phyloP scores from a whole-genome alignment of 1,140 invertebrate genomes.

The Papilio xuthus region DNA sequence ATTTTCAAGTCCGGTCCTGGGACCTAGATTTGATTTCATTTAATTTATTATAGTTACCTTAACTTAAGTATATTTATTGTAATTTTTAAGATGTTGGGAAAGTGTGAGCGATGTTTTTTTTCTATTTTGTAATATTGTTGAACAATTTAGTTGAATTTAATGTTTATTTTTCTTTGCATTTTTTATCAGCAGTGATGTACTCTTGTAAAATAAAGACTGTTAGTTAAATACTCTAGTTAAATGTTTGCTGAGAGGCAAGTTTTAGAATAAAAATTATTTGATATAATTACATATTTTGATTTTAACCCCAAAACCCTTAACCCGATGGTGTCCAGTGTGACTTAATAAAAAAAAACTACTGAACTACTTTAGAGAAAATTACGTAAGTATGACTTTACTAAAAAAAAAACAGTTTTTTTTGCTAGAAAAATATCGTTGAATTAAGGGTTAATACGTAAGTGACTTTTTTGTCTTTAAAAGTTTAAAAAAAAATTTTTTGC shows the following conservation, averaged over 20 bases:
- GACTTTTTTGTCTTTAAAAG: not conserved
- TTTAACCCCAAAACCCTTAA: conserved; percentile 37
- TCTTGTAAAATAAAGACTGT: conserved; percentile 80
- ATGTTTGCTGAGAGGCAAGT: conserved; percentile 65
- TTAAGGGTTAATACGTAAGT: too few species aligned
- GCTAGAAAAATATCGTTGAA: too few species aligned
- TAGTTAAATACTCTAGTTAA: conserved; percentile 77
- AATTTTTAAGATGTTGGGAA: conserved; percentile 58
- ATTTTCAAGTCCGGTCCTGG: conserved; percentile 53
- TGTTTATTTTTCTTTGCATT: conserved; percentile 59
- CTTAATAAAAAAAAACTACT: too few species aligned
- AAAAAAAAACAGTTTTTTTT: too few species aligned
- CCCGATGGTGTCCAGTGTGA: too few species aligned
- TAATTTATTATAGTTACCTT: conserved; percentile 79
- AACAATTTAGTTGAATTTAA: conserved; percentile 45
- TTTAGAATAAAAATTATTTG: conserved; percentile 69
- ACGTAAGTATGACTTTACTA: too few species aligned
- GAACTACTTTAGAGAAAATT: too few species aligned
- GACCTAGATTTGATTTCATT: conserved; percentile 53
- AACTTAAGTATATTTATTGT: conserved; percentile 78
- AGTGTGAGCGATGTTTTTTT: conserved; percentile 42
- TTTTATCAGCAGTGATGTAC: conserved; percentile 67
- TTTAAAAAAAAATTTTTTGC: not conserved
- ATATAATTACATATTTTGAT: conserved; percentile 49
- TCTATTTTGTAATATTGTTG: conserved; percentile 38